phyloP scores from a whole-genome alignment of 1,140 invertebrate genomes.

The Diplogasteroides magnus region DNA sequence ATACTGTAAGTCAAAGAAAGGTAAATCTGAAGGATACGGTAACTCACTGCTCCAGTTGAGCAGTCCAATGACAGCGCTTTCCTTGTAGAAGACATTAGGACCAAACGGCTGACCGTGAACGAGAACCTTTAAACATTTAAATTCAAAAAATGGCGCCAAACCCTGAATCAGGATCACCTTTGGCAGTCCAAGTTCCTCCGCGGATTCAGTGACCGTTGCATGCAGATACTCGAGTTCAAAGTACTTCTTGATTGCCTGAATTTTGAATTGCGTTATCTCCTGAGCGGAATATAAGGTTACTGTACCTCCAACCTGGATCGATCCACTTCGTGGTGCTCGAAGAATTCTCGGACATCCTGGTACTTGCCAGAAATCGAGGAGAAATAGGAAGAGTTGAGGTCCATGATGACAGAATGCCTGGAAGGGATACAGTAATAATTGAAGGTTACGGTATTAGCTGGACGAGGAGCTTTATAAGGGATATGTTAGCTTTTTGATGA shows the following conservation, averaged over 20 bases:
- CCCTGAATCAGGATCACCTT: slow-evolving; percentile 12
- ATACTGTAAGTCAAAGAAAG: background rate
- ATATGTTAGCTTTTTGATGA: no score
- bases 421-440: no score
- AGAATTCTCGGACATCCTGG: slow-evolving; percentile 25
- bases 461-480: no score
- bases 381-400: slow-evolving; percentile 21
- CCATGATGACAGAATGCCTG: slow-evolving; percentile 27
- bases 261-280: slow-evolving; percentile 15
- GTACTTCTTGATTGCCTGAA: slow-evolving; percentile 37
- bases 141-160: slow-evolving; percentile 1
- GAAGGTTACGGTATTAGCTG: no score
- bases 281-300: slow-evolving; percentile 30
- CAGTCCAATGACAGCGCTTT: slow-evolving; percentile 30
- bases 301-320: slow-evolving; percentile 37
- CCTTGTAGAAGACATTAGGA: slow-evolving; percentile 42
- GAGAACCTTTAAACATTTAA: slow-evolving; percentile 27
- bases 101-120: slow-evolving; percentile 47
- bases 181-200: slow-evolving; percentile 2
- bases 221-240: slow-evolving; percentile 35
- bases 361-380: slow-evolving; percentile 16
- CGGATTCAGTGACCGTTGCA: slow-evolving; percentile 21
- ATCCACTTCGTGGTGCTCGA: slow-evolving; percentile 26
- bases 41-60: slow-evolving; percentile 51
- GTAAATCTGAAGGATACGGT: background rate